phyloP scores from a whole-genome alignment of 2,113 vertebrate species.

The Calypte anna region DNA sequence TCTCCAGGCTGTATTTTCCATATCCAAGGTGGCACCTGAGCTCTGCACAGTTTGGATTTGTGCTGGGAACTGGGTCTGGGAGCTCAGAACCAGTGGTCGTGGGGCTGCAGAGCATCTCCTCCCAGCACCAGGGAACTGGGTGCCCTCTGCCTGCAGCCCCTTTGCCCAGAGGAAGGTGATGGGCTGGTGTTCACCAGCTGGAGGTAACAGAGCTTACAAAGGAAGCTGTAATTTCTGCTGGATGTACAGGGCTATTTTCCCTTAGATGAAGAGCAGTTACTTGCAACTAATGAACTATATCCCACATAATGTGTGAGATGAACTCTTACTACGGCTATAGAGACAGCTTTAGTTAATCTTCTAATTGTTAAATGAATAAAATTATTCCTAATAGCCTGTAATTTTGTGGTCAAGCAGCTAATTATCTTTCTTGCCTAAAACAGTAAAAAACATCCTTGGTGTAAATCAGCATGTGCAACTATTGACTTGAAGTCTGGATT shows the following conservation, averaged over 20 bases:
- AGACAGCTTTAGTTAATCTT: conserved; percentile 9
- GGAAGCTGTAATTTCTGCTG: background rate
- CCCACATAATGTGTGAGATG: background rate
- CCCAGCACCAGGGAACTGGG: background rate
- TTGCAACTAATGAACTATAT: background rate
- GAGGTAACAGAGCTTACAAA: background rate
- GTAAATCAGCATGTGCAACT: background rate
- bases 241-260: background rate
- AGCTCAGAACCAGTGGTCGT: fast-evolving
- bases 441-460: background rate
- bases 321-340: background rate
- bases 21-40: fast-evolving
- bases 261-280: background rate
- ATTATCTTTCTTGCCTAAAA: background rate
- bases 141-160: background rate
- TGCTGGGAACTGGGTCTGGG: background rate
- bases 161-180: background rate
- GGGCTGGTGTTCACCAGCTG: background rate
- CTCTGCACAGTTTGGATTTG: fast-evolving
- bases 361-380: conserved; percentile 26
- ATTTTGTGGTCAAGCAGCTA: conserved; percentile 31
- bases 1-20: background rate
- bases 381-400: background rate
- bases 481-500: background rate
- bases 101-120: background rate